Evolutionary conservation across 92 coral and sea anemone genomes (phyloP), one percentile per base, ranked within the genome.

Genomic region (Isaurus tuberculatus): DNA sequence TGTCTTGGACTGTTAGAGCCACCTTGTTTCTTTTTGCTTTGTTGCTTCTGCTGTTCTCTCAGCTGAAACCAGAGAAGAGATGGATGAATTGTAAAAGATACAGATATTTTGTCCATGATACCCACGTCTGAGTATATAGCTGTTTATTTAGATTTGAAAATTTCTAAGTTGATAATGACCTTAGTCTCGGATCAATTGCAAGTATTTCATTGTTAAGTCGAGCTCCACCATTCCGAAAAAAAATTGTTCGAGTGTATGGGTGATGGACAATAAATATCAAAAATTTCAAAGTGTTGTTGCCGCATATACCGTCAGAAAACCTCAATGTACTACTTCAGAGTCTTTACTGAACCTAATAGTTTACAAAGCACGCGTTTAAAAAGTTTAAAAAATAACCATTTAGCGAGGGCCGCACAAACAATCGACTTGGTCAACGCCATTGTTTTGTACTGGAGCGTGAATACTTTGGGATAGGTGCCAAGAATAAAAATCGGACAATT

Each of bases 1-100:
- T 77, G 82, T 77, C 82, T 33, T 23, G 82, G 82, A 19, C 82
- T 77, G 70, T 77, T 60, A 4, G 82, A 26, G 28, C 82, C 82
- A 36, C 82, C 82, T 60, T 77, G 82, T 42, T 77, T 77, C 82
- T 77, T 77, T 60, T 77, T 77, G 70, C 42, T 36, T 28, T 58
- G 82, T 25, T 77, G 53, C 33, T 57, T 75, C 51, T 75, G 81
- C 36, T 57, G 82, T 77, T 77, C 82, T 36, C 82, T 77, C 23
- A 55, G 82, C 82, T 77, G 43, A 36, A 43, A 27, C 17, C 10
- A 19, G 53, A 58, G 15, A 77, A 55, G 48, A 32, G 9, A 11
- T 22, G 25, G 63, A 55, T 17, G 63, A 14, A 22, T 55, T 6
- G 20, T 55, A 36, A 8, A 14, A 77, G 13, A 31, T 53, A 3